phyloP scores from a whole-genome alignment of 2,113 vertebrate species.

The Toxotes chatareus region DNA sequence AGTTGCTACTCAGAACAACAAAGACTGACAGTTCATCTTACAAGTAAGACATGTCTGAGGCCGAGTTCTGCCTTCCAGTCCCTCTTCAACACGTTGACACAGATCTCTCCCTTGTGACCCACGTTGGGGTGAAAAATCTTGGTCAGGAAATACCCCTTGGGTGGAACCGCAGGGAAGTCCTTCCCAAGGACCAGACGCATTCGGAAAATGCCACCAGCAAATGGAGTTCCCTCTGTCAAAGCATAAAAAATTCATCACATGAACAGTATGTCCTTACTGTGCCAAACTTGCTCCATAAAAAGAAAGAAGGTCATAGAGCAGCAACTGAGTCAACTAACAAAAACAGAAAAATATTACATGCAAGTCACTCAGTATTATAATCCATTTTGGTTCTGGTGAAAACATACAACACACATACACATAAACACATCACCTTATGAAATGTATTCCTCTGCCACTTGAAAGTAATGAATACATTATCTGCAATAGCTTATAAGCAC shows the following conservation, averaged over 20 bases:
- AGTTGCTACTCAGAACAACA: neutral
- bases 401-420: neutral
- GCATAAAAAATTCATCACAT: conserved; percentile 75
- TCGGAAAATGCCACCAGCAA: conserved; percentile 92
- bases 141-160: conserved; percentile 94
- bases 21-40: conserved; percentile 71
- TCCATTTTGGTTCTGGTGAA: neutral
- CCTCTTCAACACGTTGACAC: conserved; percentile 93
- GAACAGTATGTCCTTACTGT: conserved; percentile 38
- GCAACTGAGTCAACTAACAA: conserved; percentile 30
- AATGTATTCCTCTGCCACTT: neutral
- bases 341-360: neutral
- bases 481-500: neutral
- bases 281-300: conserved; percentile 22
- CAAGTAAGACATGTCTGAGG: conserved; percentile 91
- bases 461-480: neutral
- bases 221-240: conserved; percentile 91
- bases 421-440: neutral
- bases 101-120: conserved; percentile 93
- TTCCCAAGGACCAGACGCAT: conserved; percentile 96
- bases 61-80: conserved; percentile 96
- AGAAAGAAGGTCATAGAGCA: conserved; percentile 36
- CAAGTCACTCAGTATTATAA: neutral
- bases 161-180: conserved; percentile 93
- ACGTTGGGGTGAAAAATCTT: conserved; percentile 97